These are phyloP conservation scores for Platycheirus rosarum DNA, from an alignment of 2,888 invertebrate species.

Conservation along the genomic window DNA sequence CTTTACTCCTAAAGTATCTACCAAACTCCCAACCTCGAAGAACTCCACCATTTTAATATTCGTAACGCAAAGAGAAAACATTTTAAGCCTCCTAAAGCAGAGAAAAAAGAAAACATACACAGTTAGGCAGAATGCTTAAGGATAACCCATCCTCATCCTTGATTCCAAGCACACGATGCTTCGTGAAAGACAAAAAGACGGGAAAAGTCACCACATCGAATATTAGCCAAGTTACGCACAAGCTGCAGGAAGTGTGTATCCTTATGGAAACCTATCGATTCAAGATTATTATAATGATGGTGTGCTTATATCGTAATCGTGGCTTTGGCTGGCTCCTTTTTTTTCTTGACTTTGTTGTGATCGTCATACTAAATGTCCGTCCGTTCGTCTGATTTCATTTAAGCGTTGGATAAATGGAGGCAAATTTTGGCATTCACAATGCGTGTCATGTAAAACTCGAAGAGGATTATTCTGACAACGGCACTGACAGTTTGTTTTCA, in stretches of 20 bases:
- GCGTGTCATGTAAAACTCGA: slow-evolving; percentile 66
- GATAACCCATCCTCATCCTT: slow-evolving; percentile 16
- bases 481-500: slow-evolving; percentile 70
- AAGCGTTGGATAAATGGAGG: slow-evolving; percentile 50
- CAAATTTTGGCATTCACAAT: slow-evolving; percentile 68
- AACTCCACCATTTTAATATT: slow-evolving; percentile 55
- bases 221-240: slow-evolving; percentile 55
- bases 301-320: slow-evolving; percentile 81
- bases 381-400: slow-evolving; percentile 42
- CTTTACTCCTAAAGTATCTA: slow-evolving; percentile 46
- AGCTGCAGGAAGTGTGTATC: slow-evolving; percentile 27
- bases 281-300: slow-evolving; percentile 82
- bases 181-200: neutral
- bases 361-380: slow-evolving; percentile 1
- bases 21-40: slow-evolving; percentile 41
- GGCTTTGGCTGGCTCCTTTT: slow-evolving; percentile 46
- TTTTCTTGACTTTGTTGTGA: slow-evolving; percentile 19
- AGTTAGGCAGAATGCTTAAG: slow-evolving; percentile 8
- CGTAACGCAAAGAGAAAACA: slow-evolving; percentile 53
- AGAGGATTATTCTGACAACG: slow-evolving; percentile 68
- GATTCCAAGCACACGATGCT: slow-evolving; percentile 4
- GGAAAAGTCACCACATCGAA: slow-evolving; percentile 36
- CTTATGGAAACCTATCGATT: slow-evolving; percentile 79
- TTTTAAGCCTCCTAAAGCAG: slow-evolving; percentile 32
- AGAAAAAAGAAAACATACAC: neutral